Evolutionary conservation across 2,888 invertebrate genomes (phyloP).

Genomic region (Hermaeophaga mercurialis): DNA sequence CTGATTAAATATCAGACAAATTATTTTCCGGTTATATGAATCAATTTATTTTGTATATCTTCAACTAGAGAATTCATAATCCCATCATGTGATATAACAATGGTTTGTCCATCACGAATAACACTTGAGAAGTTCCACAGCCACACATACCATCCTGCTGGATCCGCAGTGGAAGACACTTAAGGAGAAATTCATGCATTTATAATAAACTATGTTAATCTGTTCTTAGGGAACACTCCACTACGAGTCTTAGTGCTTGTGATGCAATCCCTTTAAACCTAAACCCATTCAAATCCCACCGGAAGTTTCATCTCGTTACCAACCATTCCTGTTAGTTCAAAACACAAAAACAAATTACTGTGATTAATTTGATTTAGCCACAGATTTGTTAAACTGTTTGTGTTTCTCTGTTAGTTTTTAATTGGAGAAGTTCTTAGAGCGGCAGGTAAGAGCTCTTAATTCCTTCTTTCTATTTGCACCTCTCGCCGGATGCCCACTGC

Average conservation of each 20-base stretch:
- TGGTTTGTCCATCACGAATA: neutral
- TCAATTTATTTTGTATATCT: neutral
- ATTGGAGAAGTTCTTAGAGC: conserved; percentile 5
- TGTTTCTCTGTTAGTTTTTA: neutral
- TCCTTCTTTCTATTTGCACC: neutral
- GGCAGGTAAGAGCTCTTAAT: conserved; percentile 4
- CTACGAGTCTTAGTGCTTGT: conserved; percentile 1
- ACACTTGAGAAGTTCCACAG: conserved; percentile 1
- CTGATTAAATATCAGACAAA: too few relatives aligned
- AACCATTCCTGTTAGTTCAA: neutral
- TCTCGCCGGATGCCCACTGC: too few relatives aligned
- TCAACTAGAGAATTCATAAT: neutral
- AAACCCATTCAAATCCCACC: conserved; percentile 16
- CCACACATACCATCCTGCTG: conserved; percentile 1
- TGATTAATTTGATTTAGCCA: conserved; percentile 15
- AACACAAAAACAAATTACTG: conserved; percentile 14
- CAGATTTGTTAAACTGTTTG: conserved; percentile 9
- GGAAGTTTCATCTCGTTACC: conserved; percentile 20
- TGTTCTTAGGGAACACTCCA: conserved; percentile 36
- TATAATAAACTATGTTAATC: conserved; percentile 40
- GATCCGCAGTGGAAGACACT: conserved; percentile 23
- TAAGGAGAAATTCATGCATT: conserved; percentile 35
- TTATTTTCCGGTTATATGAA: too few relatives aligned
- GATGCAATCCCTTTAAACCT: conserved; percentile 18
- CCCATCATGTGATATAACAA: neutral